Evolutionary conservation across 2,797 vertebrate genomes (phyloP), one percentile per base, ranked within the genome.

Genomic region (Chelonia mydas): DNA sequence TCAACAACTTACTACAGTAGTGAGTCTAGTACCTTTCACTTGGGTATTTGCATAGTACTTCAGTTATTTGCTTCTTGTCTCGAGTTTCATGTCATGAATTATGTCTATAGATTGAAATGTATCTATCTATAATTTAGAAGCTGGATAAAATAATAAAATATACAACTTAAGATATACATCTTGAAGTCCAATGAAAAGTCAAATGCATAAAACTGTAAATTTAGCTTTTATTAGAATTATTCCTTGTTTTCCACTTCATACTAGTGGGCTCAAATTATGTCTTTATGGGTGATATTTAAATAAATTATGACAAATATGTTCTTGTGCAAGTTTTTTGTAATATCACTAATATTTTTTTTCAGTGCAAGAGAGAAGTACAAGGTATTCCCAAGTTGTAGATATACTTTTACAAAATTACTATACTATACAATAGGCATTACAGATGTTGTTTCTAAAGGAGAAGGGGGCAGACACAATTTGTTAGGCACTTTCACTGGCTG

Each of bases 1-100:
- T 6, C 68, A 9, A 25, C 2, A 85, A 4, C 6, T 68, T 49
- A 21, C 21, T 12, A 55, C 82, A 78, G 25, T 74, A 45, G 5
- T 0, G 7, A 50, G 41, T 13, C 1, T 55, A 28, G 23, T 93
- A 17, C n/a, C 33, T 28, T 2, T 9, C 5, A 0, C 2, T 74
- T 8, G 17, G 13, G 0, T 2, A 27, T 27, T 2, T 84, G 84
- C 1, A 78, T 59, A 16, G 1, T 45, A 78, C 10, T n/a, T 74
- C 61, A 81, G 1, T 3, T 83, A 17, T 11, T 19, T 15, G 17
- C 41, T 51, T 27, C 41, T 45, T 74, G 31, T 80, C 74, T 25
- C 3, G 55, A 55, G 5, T 0, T 84, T 31, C 5, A 6, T 51
- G 7, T 1, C 47, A 57, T 6, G 5, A 41, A 7, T 6, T 45